Evolutionary conservation across 2,797 vertebrate genomes (phyloP).

Genomic region (Eulemur rubriventer): DNA sequence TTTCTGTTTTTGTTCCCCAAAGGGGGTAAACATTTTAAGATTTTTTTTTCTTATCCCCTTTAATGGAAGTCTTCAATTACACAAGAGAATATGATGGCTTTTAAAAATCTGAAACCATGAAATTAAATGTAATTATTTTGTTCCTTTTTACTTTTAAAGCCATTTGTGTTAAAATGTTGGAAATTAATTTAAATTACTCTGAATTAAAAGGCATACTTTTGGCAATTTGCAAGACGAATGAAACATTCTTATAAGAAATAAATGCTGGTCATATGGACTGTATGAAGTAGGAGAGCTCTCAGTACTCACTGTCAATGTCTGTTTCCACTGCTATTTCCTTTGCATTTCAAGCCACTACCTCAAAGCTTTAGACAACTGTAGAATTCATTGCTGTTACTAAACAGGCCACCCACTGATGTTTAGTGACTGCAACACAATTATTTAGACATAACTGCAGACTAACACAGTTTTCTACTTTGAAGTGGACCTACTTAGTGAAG

Average conservation of each 20-base stretch:
- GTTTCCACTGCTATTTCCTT: conserved; percentile 71
- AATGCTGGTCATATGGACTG: not conserved
- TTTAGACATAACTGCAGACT: conserved; percentile 75
- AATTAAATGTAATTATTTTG: conserved; percentile 69
- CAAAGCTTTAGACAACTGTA: conserved; percentile 74
- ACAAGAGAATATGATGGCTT: conserved; percentile 68
- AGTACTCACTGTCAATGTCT: conserved; percentile 66
- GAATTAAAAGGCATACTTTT: conserved; percentile 68
- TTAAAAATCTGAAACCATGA: conserved; percentile 66
- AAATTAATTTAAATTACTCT: conserved; percentile 72
- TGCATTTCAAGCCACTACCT: conserved; percentile 77
- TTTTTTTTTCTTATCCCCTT: not conserved
- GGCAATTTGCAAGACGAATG: conserved; percentile 47
- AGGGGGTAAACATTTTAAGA: conserved; percentile 30
- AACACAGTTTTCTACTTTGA: conserved; percentile 78
- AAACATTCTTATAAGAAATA: conserved; percentile 41
- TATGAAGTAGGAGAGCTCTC: not conserved
- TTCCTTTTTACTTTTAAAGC: conserved; percentile 57
- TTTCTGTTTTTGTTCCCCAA: not conserved
- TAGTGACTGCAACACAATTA: conserved; percentile 81
- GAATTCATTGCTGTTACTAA: conserved; percentile 75
- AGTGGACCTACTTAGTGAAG: conserved; percentile 79
- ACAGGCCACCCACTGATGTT: conserved; percentile 76
- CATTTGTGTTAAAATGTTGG: conserved; percentile 64
- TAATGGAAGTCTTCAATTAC: conserved; percentile 61